Conservation (phyloP, 1,140 invertebrate genomes). For the Lepidurus apus region DNA sequence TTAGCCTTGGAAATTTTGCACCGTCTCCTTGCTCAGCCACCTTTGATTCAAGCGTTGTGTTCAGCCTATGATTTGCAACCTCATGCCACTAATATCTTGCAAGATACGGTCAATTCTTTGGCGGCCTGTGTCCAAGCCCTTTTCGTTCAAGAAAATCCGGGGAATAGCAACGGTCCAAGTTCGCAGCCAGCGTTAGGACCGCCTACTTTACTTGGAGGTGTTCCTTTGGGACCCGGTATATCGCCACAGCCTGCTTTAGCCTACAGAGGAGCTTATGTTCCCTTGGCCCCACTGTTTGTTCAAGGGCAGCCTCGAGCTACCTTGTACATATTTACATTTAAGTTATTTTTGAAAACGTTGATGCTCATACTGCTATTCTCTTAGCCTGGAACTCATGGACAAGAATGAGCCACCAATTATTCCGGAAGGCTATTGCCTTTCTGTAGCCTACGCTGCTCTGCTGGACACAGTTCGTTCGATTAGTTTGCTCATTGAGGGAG, state of each 20-base stretch:
- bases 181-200: conserved; percentile 44
- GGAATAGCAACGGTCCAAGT: conserved; percentile 27
- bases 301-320: conserved; percentile 76
- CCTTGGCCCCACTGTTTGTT: conserved; percentile 75
- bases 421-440: conserved; percentile 92
- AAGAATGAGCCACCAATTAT: conserved; percentile 87
- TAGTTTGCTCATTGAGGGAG: conserved; percentile 40
- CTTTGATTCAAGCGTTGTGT: conserved; percentile 84
- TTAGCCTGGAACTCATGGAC: conserved; percentile 88
- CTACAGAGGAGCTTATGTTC: conserved; percentile 85
- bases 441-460: conserved; percentile 85
- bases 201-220: conserved; percentile 58
- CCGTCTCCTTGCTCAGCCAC: conserved; percentile 83
- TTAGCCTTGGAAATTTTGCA: conserved; percentile 92
- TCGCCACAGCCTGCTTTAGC: conserved; percentile 87
- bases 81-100: conserved; percentile 86
- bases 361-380: conserved; percentile 40
- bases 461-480: conserved; percentile 76
- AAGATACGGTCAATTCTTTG: conserved; percentile 91
- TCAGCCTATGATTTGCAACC: conserved; percentile 89
- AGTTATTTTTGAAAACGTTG: neutral
- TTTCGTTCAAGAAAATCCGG: conserved; percentile 55
- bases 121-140: conserved; percentile 92
- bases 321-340: conserved; percentile 60
- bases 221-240: conserved; percentile 67